phyloP scores from a whole-genome alignment of 2,888 invertebrate genomes.

The Anarsia innoxiella region DNA sequence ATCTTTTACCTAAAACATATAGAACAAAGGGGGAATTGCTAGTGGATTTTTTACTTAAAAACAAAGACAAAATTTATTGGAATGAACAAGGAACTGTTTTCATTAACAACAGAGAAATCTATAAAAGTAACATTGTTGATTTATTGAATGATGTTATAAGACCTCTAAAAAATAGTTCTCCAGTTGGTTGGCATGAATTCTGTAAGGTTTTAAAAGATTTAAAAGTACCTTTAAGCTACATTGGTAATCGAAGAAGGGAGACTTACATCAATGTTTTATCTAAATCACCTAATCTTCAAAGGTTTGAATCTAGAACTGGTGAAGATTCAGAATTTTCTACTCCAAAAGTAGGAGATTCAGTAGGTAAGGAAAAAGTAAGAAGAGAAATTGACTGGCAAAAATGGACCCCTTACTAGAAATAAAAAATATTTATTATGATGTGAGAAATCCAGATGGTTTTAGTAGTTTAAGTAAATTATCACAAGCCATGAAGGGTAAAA shows the following conservation, averaged over 20 bases:
- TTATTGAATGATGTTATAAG: conserved; percentile 24
- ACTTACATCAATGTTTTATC: neutral
- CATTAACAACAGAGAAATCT: conserved; percentile 19
- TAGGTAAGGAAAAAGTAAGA: conserved; percentile 2
- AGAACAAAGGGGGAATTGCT: conserved; percentile 20
- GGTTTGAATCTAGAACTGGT: neutral
- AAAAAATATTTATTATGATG: conserved; percentile 17
- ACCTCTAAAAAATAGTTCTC: conserved; percentile 23
- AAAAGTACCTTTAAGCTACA: conserved; percentile 20
- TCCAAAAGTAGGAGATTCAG: neutral
- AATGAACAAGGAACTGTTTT: conserved; percentile 19
- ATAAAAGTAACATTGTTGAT: conserved; percentile 25
- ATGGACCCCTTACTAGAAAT: conserved; percentile 27
- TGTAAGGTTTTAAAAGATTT: conserved; percentile 21
- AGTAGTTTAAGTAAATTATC: conserved; percentile 19
- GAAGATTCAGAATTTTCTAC: neutral
- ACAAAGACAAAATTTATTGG: conserved; percentile 19
- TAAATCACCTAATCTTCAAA: neutral
- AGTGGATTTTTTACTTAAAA: conserved; percentile 14
- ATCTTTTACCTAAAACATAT: conserved; percentile 19
- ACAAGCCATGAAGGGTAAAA: conserved; percentile 20
- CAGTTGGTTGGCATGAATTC: conserved; percentile 26
- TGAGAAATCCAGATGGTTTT: conserved; percentile 15
- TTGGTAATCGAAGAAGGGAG: conserved; percentile 21
- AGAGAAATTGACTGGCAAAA: conserved; percentile 24